These are phyloP conservation scores for Norana najaformis DNA, from an alignment of 2,888 invertebrate species.

Conservation along the genomic window DNA sequence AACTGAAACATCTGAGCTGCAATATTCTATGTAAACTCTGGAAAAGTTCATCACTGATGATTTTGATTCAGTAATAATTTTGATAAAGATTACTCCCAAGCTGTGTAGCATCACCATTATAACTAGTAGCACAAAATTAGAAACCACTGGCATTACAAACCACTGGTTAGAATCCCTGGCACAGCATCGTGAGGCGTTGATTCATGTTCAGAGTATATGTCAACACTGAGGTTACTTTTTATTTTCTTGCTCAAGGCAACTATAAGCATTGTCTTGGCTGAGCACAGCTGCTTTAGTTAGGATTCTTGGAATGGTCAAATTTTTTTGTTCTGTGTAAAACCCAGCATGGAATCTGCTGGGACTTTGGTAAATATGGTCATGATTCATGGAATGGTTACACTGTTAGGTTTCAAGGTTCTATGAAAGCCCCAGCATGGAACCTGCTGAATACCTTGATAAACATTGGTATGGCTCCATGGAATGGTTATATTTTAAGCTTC, in stretches of 20 bases:
- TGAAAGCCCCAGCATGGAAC: not conserved
- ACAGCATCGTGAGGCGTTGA: not conserved
- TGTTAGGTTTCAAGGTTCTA: not conserved
- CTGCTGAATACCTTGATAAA: conserved; percentile 1
- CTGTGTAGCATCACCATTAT: not conserved
- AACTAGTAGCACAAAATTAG: not conserved
- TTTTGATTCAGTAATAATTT: not conserved
- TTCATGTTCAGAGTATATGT: not conserved
- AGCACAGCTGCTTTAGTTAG: not conserved
- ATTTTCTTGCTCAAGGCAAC: not conserved
- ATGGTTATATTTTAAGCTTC: not conserved
- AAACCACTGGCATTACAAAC: not conserved
- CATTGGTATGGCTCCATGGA: conserved; percentile 5
- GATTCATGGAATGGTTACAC: not conserved
- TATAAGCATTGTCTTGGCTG: not conserved
- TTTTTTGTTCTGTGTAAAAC: not conserved
- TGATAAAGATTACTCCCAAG: not conserved
- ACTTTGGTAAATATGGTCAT: not conserved
- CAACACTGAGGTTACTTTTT: not conserved
- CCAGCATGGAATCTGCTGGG: conserved; percentile 23
- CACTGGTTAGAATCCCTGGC: not conserved
- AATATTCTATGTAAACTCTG: not conserved
- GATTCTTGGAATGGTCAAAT: not conserved
- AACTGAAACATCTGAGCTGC: not conserved
- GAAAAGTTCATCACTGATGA: not conserved